A percentile compares a stretch with the other conserved stretches of the same genome.
These are phyloP conservation scores for Panagrolaimus sp. DNA, from an alignment of 1,140 invertebrate genomes.

Conservation along the genomic window DNA sequence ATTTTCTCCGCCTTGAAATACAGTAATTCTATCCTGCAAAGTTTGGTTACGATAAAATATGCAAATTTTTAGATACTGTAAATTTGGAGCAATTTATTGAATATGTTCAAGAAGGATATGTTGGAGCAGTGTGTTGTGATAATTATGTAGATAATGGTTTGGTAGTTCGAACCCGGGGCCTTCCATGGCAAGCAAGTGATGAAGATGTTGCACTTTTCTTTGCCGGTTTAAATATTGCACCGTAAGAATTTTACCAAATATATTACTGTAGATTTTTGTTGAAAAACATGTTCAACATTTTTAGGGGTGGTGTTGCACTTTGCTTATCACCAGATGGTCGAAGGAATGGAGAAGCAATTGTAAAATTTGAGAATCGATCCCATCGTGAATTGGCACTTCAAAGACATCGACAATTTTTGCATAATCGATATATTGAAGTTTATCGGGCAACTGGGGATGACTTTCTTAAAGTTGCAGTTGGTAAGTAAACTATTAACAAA, in stretches of 20 bases:
- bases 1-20: slow-evolving; percentile 14
- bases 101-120: slow-evolving; percentile 33
- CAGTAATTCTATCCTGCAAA: slow-evolving; percentile 11
- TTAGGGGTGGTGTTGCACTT: slow-evolving; percentile 91
- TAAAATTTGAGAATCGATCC: slow-evolving; percentile 85
- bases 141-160: slow-evolving; percentile 59
- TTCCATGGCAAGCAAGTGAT: slow-evolving; percentile 98
- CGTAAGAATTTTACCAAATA: too few relatives aligned
- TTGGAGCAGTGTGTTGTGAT: slow-evolving; percentile 34
- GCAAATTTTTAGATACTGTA: not conserved
- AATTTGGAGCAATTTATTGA: slow-evolving; percentile 23
- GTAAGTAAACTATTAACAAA: too few relatives aligned
- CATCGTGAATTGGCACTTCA: slow-evolving; percentile 95
- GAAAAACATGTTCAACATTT: too few relatives aligned
- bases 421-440: slow-evolving; percentile 86
- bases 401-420: slow-evolving; percentile 94
- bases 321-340: slow-evolving; percentile 88
- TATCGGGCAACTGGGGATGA: slow-evolving; percentile 93
- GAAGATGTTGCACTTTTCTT: slow-evolving; percentile 99
- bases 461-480: slow-evolving; percentile 90
- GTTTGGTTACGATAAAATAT: not conserved
- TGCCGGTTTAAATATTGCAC: slow-evolving; percentile 91
- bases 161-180: slow-evolving; percentile 87
- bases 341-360: slow-evolving; percentile 95
- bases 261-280: too few relatives aligned